phyloP scores from a whole-genome alignment of 2,797 vertebrate species.

The Cossypha dichroa region DNA sequence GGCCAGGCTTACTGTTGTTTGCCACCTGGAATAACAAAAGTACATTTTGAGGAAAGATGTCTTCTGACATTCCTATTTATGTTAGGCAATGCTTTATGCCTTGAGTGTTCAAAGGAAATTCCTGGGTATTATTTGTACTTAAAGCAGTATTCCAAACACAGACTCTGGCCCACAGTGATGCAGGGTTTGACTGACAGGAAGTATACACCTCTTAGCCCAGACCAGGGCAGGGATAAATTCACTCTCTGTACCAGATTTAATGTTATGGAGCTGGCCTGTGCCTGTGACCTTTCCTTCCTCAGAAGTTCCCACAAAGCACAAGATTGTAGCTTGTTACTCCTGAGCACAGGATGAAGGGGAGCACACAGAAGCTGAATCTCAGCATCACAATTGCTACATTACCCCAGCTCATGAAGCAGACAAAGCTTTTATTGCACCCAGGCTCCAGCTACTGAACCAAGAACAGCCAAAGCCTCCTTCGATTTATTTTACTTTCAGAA shows the following conservation, averaged over 20 bases:
- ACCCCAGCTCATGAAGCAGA: not conserved
- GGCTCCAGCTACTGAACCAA: not conserved
- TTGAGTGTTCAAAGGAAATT: not conserved
- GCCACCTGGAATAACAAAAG: not conserved
- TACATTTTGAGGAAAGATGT: not conserved
- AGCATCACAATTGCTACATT: not conserved
- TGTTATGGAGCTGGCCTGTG: not conserved
- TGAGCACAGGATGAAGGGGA: fast-evolving
- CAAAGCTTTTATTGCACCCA: not conserved
- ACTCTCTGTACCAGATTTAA: not conserved
- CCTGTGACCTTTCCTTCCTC: not conserved
- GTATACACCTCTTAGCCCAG: not conserved
- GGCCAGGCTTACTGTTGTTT: not conserved
- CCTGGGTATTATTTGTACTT: not conserved
- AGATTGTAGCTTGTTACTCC: not conserved
- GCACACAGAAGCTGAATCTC: not conserved
- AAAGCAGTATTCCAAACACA: not conserved
- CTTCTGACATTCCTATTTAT: not conserved
- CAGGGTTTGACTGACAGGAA: not conserved
- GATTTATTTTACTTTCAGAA: not conserved
- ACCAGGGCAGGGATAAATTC: not conserved
- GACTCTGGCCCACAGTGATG: not conserved
- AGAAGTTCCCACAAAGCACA: not conserved
- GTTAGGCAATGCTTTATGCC: not conserved
- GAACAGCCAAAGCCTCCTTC: not conserved